Base-by-base conservation (phyloP, 2,888 invertebrate species). In the Dichetophora obliterata region DNA sequence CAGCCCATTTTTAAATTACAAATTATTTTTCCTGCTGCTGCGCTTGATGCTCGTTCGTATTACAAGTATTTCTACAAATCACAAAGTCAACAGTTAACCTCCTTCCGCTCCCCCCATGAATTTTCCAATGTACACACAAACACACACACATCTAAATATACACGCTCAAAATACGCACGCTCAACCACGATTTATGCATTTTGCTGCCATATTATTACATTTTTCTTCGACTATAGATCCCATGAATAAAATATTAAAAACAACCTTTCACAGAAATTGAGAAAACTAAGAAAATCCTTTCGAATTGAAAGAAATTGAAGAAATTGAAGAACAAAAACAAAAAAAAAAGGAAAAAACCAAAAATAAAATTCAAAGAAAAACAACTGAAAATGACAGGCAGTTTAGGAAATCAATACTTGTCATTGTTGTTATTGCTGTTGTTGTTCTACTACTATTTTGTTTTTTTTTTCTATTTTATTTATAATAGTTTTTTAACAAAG, bases 11-110 rank as follows among this genome's bases (percentile, higher is more conserved):
- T 71, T 6, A 69, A 52, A 71, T 31, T 16, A 63, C 63, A 37
- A 37, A 71, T 59, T 57, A 11, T 43, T 43, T 43, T 43, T 37
- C 6, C 8, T 57, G 57, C 57, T 57, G 22, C 43, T 50, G 24
- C 8, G 34, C 43, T 43, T 11, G 14, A 43, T 43, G 43, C 9
- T 0, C 34, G 22, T 31, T 73, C 52, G n/a, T 37, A 48, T 50
- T 59, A 72, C 61, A 61, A 59, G 61, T 72, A 59, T 72, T 73
- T 73, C 50, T 52, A 65, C 73, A 73, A 65, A 73, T 65, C 65
- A 65, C 34, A 63, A 65, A 65, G 63, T 73, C 50, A 63, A 73
- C 50, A 73, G n/a, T 31, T 34, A 14, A 48, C 48, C 54, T 14
- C n/a, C n/a, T 54, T 19, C 19, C 19, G 5, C 31, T 31, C 34